Base-by-base conservation (phyloP, 2,113 vertebrate genomes). In the Oryzias javanicus region DNA sequence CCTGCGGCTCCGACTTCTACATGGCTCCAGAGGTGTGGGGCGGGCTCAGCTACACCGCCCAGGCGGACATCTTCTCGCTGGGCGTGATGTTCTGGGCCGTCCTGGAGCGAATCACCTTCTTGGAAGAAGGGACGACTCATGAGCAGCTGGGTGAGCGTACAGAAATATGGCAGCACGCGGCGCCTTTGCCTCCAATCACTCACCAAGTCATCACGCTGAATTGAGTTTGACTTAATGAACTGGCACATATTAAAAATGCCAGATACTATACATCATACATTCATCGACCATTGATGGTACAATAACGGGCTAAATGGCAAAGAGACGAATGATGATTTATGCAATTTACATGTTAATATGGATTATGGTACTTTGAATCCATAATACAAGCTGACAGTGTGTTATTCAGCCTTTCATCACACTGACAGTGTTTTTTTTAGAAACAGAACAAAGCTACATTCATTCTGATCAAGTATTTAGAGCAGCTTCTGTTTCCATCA, bases 21-120 rank as follows among this genome's bases (percentile, higher is more conserved):
- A 98, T 98, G 97, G 96, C 96, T 0, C 97, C 96, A 0, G 97
- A 98, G 86, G 95, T 98, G 70, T 98, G 97, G 96, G 96, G 94
- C 4, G 97, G 97, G 14, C 93, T 93, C 45, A 92, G 88, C 90
- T 98, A 98, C 91, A 95, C 95, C 0, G 95, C 95, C 69, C 97
- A 98, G 89, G 97, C 96, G 0, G 96, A 99, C 92, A 98, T 99
- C 86, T 99, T 99, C 13, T 97, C 97, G 56, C 89, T 99, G 3
- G 96, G 96, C 6, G 97, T 98, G 83, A 93, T 99, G 83, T 96
- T 98, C 76, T 99, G 97, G 97, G 96, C 96, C 27, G 94, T 98
- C 87, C 93, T 99, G 22, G 97, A 99, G 76, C 94, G 96, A 72
- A 95, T 98, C 81, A 98, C 96, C 8, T 96, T 98, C 45, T 88